Base-by-base conservation (phyloP, 1,140 invertebrate species). In the Aphis gossypii region DNA sequence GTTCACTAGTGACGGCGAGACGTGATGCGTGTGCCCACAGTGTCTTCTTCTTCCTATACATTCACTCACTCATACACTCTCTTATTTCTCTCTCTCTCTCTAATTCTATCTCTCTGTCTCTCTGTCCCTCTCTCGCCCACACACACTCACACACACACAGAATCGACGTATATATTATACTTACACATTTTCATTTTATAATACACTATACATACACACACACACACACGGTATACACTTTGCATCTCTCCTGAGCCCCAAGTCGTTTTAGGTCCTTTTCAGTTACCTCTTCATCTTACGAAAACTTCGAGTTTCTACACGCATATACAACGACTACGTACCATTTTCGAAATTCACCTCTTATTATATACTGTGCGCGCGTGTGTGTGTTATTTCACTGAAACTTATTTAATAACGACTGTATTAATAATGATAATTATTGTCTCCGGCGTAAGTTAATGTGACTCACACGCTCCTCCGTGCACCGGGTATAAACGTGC, bases 371-470 rank as follows among this genome's bases (percentile, higher is more conserved):
- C 14, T n/a, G 48, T 18, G 48, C 18, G 60, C 18, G 30, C 11
- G 60, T 6, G 60, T 68, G 60, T 35, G 30, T 76, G 41, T 91
- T 91, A 68, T 46, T 91, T 41, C 35, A 44, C 56, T 91, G 30
- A 76, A 91, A 91, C 90, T 91, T 91, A 91, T 91, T 91, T 91
- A 68, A 91, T 91, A 68, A 76, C 30, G 41, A 41, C 90, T 68
- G 25, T 91, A 76, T 91, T 91, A 91, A 91, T 68, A 60, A 91
- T 56, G 90, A 68, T 91, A 68, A 91, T 68, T 91, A 44, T 91
- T 91, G 90, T 91, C 38, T 38, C 90, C 90, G 48, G 35, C 89
- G n/a, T 76, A n/a, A 76, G 60, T 76, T 76, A 76, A 76, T 76
- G 60, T 76, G 60, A n/a, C 60, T 76, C 60, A 6, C 30, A n/a